Percentiles rank a stretch among this genome's conserved stretches.
Evolutionary conservation across 2,888 invertebrate genomes (phyloP).

Genomic region (Drosophila limbata): DNA sequence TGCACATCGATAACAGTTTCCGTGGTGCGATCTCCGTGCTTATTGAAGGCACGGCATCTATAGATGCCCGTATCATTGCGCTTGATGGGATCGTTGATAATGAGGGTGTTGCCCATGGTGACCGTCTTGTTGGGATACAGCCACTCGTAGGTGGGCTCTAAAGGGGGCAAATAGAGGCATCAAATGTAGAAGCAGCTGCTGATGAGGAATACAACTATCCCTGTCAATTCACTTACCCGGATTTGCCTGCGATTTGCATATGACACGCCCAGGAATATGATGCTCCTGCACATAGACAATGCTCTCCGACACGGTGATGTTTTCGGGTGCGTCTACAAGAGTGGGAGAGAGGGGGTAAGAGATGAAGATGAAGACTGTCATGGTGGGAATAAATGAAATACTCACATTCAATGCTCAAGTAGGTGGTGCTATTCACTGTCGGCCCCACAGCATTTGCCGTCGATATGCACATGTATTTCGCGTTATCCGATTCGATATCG

Average conservation of each 20-base stretch:
- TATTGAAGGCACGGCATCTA: conserved; percentile 91
- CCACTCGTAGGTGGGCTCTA: conserved; percentile 85
- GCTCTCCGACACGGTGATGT: conserved; percentile 89
- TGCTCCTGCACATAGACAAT: conserved; percentile 86
- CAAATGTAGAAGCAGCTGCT: not conserved
- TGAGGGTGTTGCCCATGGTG: conserved; percentile 85
- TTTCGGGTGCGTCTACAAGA: conserved; percentile 91
- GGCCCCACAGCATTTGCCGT: conserved; percentile 91
- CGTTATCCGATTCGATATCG: conserved; percentile 91
- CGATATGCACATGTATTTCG: conserved; percentile 93
- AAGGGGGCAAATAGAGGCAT: not conserved
- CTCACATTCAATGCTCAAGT: conserved; percentile 96
- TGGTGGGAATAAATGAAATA: conserved; percentile 62
- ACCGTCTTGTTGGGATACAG: conserved; percentile 82
- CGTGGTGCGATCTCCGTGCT: conserved; percentile 91
- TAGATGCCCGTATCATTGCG: conserved; percentile 91
- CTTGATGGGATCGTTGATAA: conserved; percentile 89
- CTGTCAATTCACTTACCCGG: conserved; percentile 83
- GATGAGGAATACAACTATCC: not conserved
- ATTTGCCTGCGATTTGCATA: conserved; percentile 86
- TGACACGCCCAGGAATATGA: conserved; percentile 86
- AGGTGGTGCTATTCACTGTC: conserved; percentile 93
- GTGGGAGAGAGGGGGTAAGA: not conserved
- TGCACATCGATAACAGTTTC: conserved; percentile 91
- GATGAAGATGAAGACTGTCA: conserved; percentile 8